A percentile compares a stretch with the other conserved stretches of the same genome.
Conservation (phyloP, 2,888 invertebrate species). For the Xestoiulus laeticollis region DNA sequence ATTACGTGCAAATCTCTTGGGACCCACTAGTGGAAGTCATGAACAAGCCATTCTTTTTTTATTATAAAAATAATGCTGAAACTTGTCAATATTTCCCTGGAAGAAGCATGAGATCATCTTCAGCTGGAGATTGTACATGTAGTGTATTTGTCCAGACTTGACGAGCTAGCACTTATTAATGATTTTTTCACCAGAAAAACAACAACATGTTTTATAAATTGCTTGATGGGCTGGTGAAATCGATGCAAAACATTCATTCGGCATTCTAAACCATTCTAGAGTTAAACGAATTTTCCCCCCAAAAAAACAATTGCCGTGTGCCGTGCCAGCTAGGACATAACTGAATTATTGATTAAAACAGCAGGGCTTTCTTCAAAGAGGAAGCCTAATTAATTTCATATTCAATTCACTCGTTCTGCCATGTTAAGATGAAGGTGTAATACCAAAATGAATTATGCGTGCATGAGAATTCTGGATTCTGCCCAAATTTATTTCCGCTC, state of each 20-base stretch:
- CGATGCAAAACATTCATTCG: not conserved
- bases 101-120: not conserved
- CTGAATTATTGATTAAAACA: not conserved
- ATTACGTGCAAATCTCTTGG: not conserved
- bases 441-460: no score
- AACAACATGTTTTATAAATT: not conserved
- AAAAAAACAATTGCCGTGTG: not conserved
- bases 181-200: not conserved
- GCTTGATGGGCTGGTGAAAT: not conserved
- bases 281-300: not conserved
- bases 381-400: not conserved
- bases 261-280: not conserved
- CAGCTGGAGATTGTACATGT: not conserved
- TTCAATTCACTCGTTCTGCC: not conserved
- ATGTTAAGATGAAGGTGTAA: not conserved
- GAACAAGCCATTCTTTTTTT: constrained; percentile 10
- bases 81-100: constrained; percentile 23
- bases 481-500: no score
- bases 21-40: not conserved
- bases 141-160: not conserved
- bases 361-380: not conserved
- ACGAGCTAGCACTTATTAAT: not conserved
- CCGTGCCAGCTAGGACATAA: not conserved
- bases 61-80: not conserved
- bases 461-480: no score